These are phyloP conservation scores for Rhea americana DNA, from an alignment of 2,113 vertebrate species.

Conservation along the genomic window DNA sequence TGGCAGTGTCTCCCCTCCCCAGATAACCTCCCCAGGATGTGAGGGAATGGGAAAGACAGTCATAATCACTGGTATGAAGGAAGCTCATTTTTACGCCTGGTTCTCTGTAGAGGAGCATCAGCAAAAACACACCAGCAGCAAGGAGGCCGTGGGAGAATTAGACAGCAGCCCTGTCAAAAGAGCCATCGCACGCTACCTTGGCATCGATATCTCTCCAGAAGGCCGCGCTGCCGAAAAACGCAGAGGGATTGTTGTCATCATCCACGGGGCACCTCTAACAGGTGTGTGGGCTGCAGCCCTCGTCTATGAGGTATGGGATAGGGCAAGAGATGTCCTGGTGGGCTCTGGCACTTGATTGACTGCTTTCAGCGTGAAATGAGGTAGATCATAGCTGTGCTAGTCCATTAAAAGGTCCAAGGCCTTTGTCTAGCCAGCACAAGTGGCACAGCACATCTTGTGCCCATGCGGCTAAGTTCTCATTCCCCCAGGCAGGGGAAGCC, in stretches of 20 bases:
- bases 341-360: background rate
- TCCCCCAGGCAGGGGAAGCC: background rate
- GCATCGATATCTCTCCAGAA: constrained; percentile 73
- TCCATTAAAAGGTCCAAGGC: rapidly evolving
- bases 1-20: background rate
- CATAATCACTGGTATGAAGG: background rate
- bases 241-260: constrained; percentile 81
- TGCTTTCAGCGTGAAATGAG: background rate
- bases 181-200: constrained; percentile 77
- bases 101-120: constrained; percentile 12
- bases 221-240: constrained; percentile 54
- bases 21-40: no score
- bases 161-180: constrained; percentile 75
- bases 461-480: rapidly evolving
- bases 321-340: background rate
- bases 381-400: background rate
- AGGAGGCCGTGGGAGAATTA: constrained; percentile 67
- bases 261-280: constrained; percentile 85
- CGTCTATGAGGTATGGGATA: background rate
- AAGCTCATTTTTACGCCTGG: background rate
- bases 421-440: background rate
- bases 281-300: constrained; percentile 67
- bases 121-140: constrained; percentile 39
- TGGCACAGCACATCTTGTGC: background rate
- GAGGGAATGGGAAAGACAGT: background rate